Conservation (phyloP, 2,888 invertebrate genomes). For the Pseudanteris insignis region DNA sequence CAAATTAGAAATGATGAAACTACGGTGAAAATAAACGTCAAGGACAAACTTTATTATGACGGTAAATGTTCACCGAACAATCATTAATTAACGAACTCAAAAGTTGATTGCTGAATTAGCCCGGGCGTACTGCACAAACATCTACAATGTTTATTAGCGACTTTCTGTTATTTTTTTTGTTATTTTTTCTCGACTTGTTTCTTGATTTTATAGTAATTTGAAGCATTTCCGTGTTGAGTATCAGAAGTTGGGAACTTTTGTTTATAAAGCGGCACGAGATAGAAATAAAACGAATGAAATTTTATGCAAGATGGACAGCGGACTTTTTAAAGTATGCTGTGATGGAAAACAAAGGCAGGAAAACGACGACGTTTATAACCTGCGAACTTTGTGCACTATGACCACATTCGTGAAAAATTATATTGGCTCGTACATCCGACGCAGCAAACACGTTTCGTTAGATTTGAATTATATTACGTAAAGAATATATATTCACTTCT, state of each 20-base stretch:
- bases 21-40: background rate
- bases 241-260: constrained; percentile 11
- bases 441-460: no score
- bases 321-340: constrained; percentile 13
- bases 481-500: no score
- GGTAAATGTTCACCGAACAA: constrained; percentile 3
- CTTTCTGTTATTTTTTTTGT: background rate
- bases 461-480: no score
- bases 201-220: constrained; percentile 12
- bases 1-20: no score
- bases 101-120: constrained; percentile 1
- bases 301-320: constrained; percentile 14
- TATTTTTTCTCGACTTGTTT: constrained; percentile 4
- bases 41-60: background rate
- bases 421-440: constrained; percentile 18
- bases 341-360: constrained; percentile 13
- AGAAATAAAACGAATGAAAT: constrained; percentile 16
- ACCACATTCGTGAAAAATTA: constrained; percentile 29
- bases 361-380: constrained; percentile 11
- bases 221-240: constrained; percentile 17
- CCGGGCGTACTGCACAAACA: background rate
- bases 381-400: constrained; percentile 21
- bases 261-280: constrained; percentile 5
- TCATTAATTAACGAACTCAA: constrained; percentile 1
- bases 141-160: background rate